A percentile compares a stretch with the other conserved stretches of the same genome.
phyloP scores from a whole-genome alignment of 2,797 vertebrate species.

The Gambusia yucatana region DNA sequence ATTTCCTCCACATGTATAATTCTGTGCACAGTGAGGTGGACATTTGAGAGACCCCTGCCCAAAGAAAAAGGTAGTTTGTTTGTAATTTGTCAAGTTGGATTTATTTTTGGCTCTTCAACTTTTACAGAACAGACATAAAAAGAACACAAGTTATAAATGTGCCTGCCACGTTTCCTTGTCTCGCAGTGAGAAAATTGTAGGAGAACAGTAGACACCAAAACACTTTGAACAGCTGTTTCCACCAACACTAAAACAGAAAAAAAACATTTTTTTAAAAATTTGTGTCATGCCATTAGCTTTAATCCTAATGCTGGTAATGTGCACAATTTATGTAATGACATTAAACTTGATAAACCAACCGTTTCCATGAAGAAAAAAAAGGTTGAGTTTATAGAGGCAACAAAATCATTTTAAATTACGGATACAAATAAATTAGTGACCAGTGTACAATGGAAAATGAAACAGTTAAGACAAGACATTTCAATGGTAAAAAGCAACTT shows the following conservation, averaged over 20 bases:
- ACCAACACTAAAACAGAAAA: not conserved
- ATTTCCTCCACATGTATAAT: conserved; percentile 32
- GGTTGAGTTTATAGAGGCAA: not conserved
- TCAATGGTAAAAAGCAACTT: not conserved
- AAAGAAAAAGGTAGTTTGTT: not conserved
- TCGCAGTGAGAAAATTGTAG: not conserved
- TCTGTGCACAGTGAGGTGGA: conserved; percentile 8
- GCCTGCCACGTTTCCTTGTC: not conserved
- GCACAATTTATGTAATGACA: not conserved
- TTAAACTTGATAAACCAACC: conserved; percentile 3
- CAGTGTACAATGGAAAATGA: not conserved
- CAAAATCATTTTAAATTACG: not conserved
- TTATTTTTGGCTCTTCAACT: conserved; percentile 3
- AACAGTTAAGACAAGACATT: not conserved
- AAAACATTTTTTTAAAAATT: not conserved
- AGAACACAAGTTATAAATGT: not conserved
- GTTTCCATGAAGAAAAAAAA: not conserved
- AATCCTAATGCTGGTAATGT: not conserved
- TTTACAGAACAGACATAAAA: not conserved
- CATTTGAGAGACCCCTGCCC: not conserved
- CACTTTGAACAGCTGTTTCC: not conserved
- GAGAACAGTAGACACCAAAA: not conserved
- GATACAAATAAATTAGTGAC: not conserved
- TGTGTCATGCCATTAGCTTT: not conserved
- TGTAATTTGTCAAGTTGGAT: conserved; percentile 6